These are phyloP conservation scores for Acomys russatus DNA, from an alignment of 2,797 vertebrate genomes.

Conservation along the genomic window DNA sequence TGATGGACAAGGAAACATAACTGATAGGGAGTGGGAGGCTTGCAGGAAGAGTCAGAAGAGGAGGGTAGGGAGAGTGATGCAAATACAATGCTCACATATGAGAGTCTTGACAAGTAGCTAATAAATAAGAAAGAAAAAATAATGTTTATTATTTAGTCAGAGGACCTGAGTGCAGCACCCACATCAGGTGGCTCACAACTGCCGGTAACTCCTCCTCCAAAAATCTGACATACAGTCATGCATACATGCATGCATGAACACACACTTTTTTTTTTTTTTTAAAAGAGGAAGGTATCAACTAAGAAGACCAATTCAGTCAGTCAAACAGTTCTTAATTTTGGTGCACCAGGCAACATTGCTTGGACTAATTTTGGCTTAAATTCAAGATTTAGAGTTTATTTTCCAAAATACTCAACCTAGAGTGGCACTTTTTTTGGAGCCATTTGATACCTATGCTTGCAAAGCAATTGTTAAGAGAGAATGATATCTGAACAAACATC, in stretches of 20 bases:
- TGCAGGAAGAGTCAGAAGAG: background rate
- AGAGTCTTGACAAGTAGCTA: background rate
- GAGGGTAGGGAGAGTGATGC: no score
- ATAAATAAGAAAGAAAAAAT: background rate
- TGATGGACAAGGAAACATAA: background rate
- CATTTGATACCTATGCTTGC: background rate
- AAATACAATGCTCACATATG: background rate
- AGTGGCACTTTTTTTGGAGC: background rate
- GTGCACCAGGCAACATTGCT: background rate
- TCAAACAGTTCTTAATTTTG: background rate
- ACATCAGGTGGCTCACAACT: background rate
- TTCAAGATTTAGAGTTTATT: constrained; percentile 38
- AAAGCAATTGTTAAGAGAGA: background rate
- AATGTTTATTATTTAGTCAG: background rate
- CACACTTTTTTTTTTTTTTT: no score
- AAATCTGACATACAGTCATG: fast-evolving
- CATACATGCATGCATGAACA: background rate
- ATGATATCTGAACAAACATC: background rate
- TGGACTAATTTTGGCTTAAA: constrained; percentile 38
- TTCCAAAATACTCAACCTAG: constrained; percentile 1
- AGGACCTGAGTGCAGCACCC: background rate
- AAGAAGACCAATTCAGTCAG: background rate
- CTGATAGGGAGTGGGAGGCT: background rate
- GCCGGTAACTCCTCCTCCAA: background rate
- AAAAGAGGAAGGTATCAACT: background rate